These are phyloP conservation scores for Xylota sylvarum DNA, from an alignment of 2,888 invertebrate genomes.

Conservation along the genomic window DNA sequence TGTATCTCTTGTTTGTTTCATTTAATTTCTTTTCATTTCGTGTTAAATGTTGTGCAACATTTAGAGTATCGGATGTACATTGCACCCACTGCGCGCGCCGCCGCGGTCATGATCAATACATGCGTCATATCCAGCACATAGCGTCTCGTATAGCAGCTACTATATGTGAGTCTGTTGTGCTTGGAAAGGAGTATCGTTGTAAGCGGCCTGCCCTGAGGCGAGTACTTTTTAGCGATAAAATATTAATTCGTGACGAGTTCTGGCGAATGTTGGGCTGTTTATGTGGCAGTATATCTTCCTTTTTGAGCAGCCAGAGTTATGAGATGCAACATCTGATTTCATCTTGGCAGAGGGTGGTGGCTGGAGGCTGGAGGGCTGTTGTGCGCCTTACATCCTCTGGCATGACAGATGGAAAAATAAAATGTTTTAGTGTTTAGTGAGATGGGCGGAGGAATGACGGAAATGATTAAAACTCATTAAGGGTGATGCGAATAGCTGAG, in stretches of 20 bases:
- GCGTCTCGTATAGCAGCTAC: not conserved
- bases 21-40: slow-evolving; percentile 76
- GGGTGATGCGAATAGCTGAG: slow-evolving; percentile 62
- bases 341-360: slow-evolving; percentile 34
- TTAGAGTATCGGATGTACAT: slow-evolving; percentile 73
- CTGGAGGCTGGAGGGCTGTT: slow-evolving; percentile 9
- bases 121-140: slow-evolving; percentile 49
- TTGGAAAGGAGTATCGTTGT: slow-evolving; percentile 53
- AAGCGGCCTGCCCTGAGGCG: slow-evolving; percentile 65
- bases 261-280: slow-evolving; percentile 72
- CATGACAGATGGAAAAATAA: slow-evolving; percentile 68
- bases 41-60: slow-evolving; percentile 77
- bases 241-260: slow-evolving; percentile 78
- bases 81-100: slow-evolving; percentile 68
- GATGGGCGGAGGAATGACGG: slow-evolving; percentile 71
- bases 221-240: slow-evolving; percentile 76
- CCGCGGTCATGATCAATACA: slow-evolving; percentile 73
- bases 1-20: slow-evolving; percentile 75
- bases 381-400: slow-evolving; percentile 36
- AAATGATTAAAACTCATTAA: slow-evolving; percentile 76
- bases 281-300: slow-evolving; percentile 51
- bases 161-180: not conserved
- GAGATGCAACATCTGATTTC: slow-evolving; percentile 69
- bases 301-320: slow-evolving; percentile 37
- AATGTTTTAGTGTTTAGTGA: slow-evolving; percentile 59